Base-by-base conservation (phyloP, 2,797 vertebrate species). In the Cynodonichthys magdalenae region DNA sequence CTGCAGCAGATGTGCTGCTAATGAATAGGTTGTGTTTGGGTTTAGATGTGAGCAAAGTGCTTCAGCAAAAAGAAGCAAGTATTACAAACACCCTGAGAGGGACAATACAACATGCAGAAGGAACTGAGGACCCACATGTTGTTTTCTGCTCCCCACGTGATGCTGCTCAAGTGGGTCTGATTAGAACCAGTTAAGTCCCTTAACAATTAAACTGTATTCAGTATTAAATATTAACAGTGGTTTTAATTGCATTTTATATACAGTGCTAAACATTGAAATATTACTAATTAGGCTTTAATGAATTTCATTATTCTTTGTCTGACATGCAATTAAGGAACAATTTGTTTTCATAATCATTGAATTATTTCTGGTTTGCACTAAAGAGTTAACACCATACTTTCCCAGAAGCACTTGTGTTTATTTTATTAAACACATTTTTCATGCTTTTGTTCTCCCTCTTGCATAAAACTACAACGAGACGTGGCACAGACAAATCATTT, bases 1-100 rank as follows among this genome's bases (percentile, higher is more conserved):
- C 70, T 29, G 46, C 66, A 53, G 27, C 79, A 84, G 73, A 80
- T 80, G 79, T 71, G 59, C 12, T 36, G 24, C 12, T 71, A 67
- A 83, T 72, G 52, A 83, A 74, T 51, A 48, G 6, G 2, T 11
- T 45, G 6, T 63, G 65, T 75, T 7, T 71, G 65, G 53, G 36
- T 53, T 70, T 74, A 34, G 36, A 1, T 14, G 45, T 69, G 54
- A 49, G 2, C 49, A 44, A 27, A 15, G 18, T 76, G 76, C 83
- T 81, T 80, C 69, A 46, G 44, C 57, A 42, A 67, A 58, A 72
- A 58, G 60, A 36, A 15, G 7, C 44, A 61, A 64, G 69, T 50
- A 75, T 63, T 46, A 52, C n/a, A 63, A 12, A 11, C 51, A 42
- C 14, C 57, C 2, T 24, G 24, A 36, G 27, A 56, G 31, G 44